Conservation (phyloP, 2,113 vertebrate species). For the Anser cygnoides region DNA sequence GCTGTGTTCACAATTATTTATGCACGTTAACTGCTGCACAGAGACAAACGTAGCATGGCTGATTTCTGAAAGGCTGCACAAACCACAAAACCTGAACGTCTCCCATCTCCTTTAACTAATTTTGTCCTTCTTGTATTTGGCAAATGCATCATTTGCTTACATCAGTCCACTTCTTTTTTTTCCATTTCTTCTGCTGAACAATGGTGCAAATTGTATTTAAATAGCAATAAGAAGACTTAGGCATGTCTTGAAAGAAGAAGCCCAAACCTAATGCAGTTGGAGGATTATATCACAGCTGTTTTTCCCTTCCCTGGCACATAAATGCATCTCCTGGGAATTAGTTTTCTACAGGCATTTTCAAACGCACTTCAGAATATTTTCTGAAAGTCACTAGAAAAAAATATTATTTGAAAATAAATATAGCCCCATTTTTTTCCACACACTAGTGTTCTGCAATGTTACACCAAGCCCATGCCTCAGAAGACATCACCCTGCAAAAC, state of each 20-base stretch:
- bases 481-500: not conserved
- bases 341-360: constrained; percentile 20
- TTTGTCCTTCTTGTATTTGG: not conserved
- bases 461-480: fast-evolving
- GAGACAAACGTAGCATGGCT: not conserved
- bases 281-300: constrained; percentile 14
- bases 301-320: constrained; percentile 6
- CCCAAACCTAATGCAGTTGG: not conserved
- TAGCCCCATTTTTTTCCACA: not conserved
- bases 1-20: not conserved
- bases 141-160: not conserved
- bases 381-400: not conserved
- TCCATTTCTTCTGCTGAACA: not conserved
- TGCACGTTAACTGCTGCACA: fast-evolving
- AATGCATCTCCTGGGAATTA: not conserved
- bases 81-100: not conserved
- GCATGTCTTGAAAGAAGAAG: not conserved
- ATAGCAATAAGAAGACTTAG: not conserved
- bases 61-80: not conserved
- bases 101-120: not conserved
- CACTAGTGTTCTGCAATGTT: not conserved
- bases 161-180: not conserved
- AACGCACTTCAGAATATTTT: not conserved
- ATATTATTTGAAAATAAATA: not conserved
- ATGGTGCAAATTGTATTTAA: not conserved